These are phyloP conservation scores for Pilophorus perplexus DNA, from an alignment of 2,888 invertebrate species.

Conservation along the genomic window DNA sequence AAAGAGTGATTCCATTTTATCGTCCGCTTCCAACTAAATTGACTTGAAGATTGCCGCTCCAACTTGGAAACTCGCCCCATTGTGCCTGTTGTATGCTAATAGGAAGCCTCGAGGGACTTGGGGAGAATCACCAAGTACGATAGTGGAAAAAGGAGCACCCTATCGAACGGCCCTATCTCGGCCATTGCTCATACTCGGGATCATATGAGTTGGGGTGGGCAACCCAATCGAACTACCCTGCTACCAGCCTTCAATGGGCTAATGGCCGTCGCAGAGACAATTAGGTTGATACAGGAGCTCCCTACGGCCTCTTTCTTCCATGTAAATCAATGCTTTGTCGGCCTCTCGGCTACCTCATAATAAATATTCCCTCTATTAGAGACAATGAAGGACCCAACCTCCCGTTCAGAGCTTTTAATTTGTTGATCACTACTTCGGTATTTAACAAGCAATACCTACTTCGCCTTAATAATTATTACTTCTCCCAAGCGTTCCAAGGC, in stretches of 20 bases:
- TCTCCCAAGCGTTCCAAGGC: background rate
- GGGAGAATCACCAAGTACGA: background rate
- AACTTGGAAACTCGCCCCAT: conserved; percentile 1
- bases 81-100: conserved; percentile 29
- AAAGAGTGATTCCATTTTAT: no score
- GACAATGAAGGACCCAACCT: conserved; percentile 10
- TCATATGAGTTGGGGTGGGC: conserved; percentile 18
- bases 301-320: conserved; percentile 22
- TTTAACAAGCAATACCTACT: background rate
- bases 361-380: conserved; percentile 29
- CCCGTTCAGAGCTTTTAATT: conserved; percentile 20
- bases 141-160: conserved; percentile 3
- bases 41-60: no score
- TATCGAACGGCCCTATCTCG: conserved; percentile 17
- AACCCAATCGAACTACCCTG: no score
- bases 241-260: conserved; percentile 31
- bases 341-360: conserved; percentile 34
- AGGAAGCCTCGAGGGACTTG: background rate
- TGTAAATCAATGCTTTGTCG: conserved; percentile 39
- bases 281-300: conserved; percentile 25
- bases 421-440: conserved; percentile 8
- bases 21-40: no score
- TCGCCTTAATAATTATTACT: conserved; percentile 7
- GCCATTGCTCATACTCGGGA: conserved; percentile 26
- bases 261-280: conserved; percentile 33